A percentile compares a stretch with the other conserved stretches of the same genome.
phyloP scores from a whole-genome alignment of 2,113 vertebrate species.

The Eudyptes chrysolophus region DNA sequence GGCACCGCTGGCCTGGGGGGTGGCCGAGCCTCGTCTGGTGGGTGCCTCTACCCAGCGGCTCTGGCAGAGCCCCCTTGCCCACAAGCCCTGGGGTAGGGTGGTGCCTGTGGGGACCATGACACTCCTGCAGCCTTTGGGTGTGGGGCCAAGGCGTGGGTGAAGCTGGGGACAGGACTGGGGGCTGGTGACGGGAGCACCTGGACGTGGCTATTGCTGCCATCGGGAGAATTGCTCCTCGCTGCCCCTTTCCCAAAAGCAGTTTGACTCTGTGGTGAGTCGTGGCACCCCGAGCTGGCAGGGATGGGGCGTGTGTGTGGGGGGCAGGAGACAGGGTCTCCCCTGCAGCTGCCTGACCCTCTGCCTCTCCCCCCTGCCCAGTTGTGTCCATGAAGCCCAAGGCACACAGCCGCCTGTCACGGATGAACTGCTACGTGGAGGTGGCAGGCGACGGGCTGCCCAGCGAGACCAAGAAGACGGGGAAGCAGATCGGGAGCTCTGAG shows the following conservation, averaged over 20 bases:
- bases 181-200: background rate
- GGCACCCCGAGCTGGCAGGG: background rate
- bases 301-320: fast-evolving
- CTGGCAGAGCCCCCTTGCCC: background rate
- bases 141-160: background rate
- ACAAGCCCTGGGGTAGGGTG: background rate
- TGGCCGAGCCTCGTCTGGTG: fast-evolving
- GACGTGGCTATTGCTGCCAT: fast-evolving
- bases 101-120: background rate
- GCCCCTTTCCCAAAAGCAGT: background rate
- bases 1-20: background rate
- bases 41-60: background rate
- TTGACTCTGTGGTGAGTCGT: fast-evolving
- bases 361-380: slow-evolving; percentile 68
- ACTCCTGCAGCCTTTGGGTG: background rate
- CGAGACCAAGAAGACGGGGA: slow-evolving; percentile 93
- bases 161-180: background rate
- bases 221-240: fast-evolving
- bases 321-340: background rate
- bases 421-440: slow-evolving; percentile 94
- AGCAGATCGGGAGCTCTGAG: slow-evolving; percentile 88
- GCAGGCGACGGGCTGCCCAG: slow-evolving; percentile 86
- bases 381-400: slow-evolving; percentile 91
- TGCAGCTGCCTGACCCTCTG: background rate
- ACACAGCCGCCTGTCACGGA: slow-evolving; percentile 80